Evolutionary conservation across 2,888 invertebrate species (phyloP).

Genomic region (Pteria penguin): DNA sequence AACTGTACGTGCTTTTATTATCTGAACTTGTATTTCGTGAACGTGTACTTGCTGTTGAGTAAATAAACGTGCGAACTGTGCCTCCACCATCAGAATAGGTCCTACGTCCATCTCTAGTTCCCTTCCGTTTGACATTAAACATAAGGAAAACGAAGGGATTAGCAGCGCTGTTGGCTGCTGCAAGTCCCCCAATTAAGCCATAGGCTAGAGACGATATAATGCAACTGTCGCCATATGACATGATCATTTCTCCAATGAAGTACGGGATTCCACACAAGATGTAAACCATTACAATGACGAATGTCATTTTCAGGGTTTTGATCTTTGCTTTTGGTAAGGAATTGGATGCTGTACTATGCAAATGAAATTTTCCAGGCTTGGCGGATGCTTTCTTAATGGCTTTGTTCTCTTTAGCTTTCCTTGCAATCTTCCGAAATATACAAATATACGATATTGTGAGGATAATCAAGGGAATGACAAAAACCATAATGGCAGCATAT

Average conservation of each 20-base stretch:
- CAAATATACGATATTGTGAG: conserved; percentile 75
- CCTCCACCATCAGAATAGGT: conserved; percentile 23
- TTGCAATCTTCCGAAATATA: conserved; percentile 77
- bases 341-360: conserved; percentile 74
- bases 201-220: conserved; percentile 59
- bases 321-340: conserved; percentile 78
- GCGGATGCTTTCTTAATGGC: conserved; percentile 59
- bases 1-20: background rate
- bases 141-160: conserved; percentile 78
- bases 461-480: conserved; percentile 74
- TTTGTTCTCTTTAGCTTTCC: conserved; percentile 71
- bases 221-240: conserved; percentile 74
- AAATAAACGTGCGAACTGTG: conserved; percentile 53
- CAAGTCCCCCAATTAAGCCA: conserved; percentile 75
- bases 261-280: conserved; percentile 78
- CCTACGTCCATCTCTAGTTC: conserved; percentile 10
- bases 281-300: conserved; percentile 78
- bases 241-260: conserved; percentile 77
- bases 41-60: conserved; percentile 57
- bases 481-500: conserved; percentile 70
- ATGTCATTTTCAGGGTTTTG: conserved; percentile 80
- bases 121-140: conserved; percentile 71
- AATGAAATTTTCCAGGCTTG: conserved; percentile 73
- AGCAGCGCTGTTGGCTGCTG: conserved; percentile 76
- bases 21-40: conserved; percentile 22